These are phyloP conservation scores for Blomia tropicalis DNA, from an alignment of 2,888 invertebrate species.

Conservation along the genomic window DNA sequence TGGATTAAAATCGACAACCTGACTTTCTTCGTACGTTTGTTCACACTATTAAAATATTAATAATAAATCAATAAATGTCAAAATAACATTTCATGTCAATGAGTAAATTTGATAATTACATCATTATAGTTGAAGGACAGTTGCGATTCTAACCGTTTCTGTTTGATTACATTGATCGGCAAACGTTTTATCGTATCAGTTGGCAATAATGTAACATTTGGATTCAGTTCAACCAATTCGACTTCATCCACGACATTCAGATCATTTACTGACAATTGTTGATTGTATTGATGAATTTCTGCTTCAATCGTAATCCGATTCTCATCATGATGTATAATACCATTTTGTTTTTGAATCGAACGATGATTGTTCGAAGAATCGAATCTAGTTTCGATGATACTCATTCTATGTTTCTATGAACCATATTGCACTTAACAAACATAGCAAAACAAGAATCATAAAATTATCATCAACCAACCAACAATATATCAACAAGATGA, in stretches of 20 bases:
- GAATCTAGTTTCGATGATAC: too few species aligned
- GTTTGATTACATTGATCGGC: neutral
- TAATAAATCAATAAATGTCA: neutral
- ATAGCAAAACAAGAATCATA: too few species aligned
- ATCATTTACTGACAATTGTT: neutral
- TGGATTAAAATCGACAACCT: neutral
- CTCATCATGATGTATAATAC: too few species aligned
- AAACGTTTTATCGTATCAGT: neutral
- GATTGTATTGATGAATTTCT: neutral
- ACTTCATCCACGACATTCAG: neutral
- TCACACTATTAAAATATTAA: neutral
- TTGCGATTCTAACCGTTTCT: neutral
- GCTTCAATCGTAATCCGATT: neutral
- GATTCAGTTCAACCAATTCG: constrained; percentile 2
- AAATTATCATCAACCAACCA: too few species aligned
- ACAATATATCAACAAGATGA: too few species aligned
- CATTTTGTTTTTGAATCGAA: too few species aligned
- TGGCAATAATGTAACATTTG: neutral
- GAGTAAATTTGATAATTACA: too few species aligned
- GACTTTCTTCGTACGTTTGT: neutral
- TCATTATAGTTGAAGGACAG: constrained; percentile 4
- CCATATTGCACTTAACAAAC: too few species aligned
- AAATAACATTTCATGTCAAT: too few species aligned
- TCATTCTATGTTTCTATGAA: too few species aligned
- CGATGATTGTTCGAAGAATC: too few species aligned